Percentiles rank a stretch among this genome's conserved stretches.
phyloP scores from a whole-genome alignment of 2,797 vertebrate species.

The Chanos chanos region DNA sequence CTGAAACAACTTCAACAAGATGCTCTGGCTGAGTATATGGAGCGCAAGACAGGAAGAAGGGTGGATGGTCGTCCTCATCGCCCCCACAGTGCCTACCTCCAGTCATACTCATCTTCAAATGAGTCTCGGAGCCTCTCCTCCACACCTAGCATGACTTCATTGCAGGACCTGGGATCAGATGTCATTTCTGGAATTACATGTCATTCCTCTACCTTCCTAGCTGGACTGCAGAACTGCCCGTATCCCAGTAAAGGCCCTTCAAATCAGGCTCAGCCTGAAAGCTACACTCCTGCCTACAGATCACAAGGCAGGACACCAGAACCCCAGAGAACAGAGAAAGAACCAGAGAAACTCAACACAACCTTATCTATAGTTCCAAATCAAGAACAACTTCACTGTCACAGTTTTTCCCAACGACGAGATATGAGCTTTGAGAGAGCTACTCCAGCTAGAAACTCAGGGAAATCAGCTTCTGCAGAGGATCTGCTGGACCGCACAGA shows the following conservation, averaged over 20 bases:
- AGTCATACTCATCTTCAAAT: constrained; percentile 51
- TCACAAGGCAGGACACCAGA: constrained; percentile 41
- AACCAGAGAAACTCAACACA: constrained; percentile 43
- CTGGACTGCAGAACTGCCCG: constrained; percentile 51
- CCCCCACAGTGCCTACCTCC: constrained; percentile 70
- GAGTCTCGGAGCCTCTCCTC: constrained; percentile 76
- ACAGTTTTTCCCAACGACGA: constrained; percentile 45
- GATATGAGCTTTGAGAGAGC: constrained; percentile 50
- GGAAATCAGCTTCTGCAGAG: constrained; percentile 84
- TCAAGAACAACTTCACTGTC: constrained; percentile 20
- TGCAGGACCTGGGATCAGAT: constrained; percentile 72
- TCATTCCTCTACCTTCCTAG: constrained; percentile 60
- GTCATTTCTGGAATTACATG: constrained; percentile 43
- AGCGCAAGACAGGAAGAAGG: constrained; percentile 79
- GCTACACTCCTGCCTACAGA: constrained; percentile 17
- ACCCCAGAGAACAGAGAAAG: constrained; percentile 47
- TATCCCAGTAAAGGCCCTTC: constrained; percentile 55
- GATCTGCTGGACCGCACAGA: constrained; percentile 78
- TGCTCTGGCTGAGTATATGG: constrained; percentile 83
- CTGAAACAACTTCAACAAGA: constrained; percentile 88
- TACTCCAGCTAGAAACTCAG: constrained; percentile 49
- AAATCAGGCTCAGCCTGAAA: constrained; percentile 39
- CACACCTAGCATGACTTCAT: constrained; percentile 81
- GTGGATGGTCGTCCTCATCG: constrained; percentile 63
- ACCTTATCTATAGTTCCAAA: not conserved